Base-by-base conservation (phyloP, 1,140 invertebrate species). In the Apis dorsata region DNA sequence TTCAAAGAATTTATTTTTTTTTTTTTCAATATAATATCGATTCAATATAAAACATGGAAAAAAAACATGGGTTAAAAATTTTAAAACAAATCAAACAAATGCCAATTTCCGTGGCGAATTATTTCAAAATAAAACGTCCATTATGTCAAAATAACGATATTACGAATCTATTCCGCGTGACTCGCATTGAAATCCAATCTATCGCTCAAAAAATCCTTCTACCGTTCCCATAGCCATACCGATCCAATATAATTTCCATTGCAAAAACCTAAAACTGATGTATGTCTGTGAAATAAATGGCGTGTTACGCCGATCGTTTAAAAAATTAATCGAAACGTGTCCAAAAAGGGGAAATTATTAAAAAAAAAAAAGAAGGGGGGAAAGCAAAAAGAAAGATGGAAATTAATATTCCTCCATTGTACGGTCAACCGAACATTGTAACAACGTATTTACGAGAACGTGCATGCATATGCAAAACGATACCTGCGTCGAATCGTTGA, bases 391-490 rank as follows among this genome's bases (percentile, higher is more conserved):
- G 8, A 12, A 34, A 13, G 24, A 2, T 34, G 2, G 69, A 63
- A 55, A 73, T 80, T 80, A 65, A 80, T 80, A 80, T 85, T 77
- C 73, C 68, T 63, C 9, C 53, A 77, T 63, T 63, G 81, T 81
- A 66, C 53, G 17, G 19, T n/a, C 28, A 15, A n/a, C 57, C 44
- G 68, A 78, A 65, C 80, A 65, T 82, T 62, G 79, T 28, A 57
- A 78, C 79, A 59, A 63, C 72, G 19, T 44, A 79, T 85, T 82
- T 65, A 28, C 53, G 60, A 51, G n/a, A 63, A 51, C 21, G 4
- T n/a, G 17, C 69, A 87, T 86, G 78, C 83, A 87, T 86, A 85
- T 87, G 85, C 65, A 24, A 24, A 63, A 87, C 87, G 83, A 80
- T 84, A 80, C 60, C 59, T 53, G 65, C 75, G 65, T 70, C 77